Conservation (phyloP, 2,113 vertebrate genomes). For the Hymenochirus boettgeri region DNA sequence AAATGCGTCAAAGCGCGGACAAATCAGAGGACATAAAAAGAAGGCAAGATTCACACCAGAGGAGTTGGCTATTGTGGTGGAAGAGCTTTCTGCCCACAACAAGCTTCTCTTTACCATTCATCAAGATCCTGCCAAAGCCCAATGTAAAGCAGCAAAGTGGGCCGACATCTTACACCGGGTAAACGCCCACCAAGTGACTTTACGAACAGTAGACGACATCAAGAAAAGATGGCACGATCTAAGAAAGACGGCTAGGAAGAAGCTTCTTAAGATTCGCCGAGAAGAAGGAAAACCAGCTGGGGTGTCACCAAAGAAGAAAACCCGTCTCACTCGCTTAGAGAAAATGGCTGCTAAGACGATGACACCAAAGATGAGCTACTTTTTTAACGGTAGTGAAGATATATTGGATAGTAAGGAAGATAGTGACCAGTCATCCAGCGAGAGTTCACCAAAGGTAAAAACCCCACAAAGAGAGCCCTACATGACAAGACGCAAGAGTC, state of each 20-base stretch:
- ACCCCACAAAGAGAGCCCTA: neutral
- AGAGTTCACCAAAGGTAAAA: neutral
- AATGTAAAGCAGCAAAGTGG: neutral
- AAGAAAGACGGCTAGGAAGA: neutral
- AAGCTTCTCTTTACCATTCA: neutral
- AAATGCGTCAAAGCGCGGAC: neutral
- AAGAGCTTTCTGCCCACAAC: constrained; percentile 1
- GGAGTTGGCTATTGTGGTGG: constrained; percentile 1
- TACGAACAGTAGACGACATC: neutral
- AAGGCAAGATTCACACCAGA: constrained; percentile 3
- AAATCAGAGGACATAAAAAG: neutral
- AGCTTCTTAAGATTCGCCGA: neutral
- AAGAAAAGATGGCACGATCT: constrained; percentile 3
- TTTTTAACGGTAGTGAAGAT: neutral
- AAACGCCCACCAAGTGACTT: neutral
- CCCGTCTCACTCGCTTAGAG: neutral
- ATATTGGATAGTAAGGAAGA: neutral
- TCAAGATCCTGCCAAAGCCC: neutral
- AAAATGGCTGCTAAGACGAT: constrained; percentile 3
- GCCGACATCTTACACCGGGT: neutral
- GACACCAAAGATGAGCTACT: constrained; percentile 3
- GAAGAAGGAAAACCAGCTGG: neutral
- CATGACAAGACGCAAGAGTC: neutral
- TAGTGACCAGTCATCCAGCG: neutral
- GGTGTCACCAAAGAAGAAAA: neutral